Base-by-base conservation (phyloP, 2,888 invertebrate species). In the Drosophila anceps region DNA sequence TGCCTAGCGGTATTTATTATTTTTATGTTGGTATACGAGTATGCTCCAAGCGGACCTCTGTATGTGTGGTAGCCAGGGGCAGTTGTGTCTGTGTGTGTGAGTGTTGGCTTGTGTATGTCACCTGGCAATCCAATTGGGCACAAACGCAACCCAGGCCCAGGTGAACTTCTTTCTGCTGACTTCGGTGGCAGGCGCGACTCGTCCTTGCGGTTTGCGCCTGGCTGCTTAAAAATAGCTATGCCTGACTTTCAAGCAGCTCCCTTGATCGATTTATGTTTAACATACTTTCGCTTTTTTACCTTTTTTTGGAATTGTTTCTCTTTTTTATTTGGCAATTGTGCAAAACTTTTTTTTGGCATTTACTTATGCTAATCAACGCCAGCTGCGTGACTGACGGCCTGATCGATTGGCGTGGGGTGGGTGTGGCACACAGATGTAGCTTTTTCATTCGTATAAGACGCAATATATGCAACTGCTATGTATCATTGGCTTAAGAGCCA, bases 1-100 rank as follows among this genome's bases (percentile, higher is more conserved):
- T 90, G 89, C 89, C 91, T 88, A 90, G 89, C 84, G 76, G 90
- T 83, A 80, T 84, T 85, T 88, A 81, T 87, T 86, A 89, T 87
- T 59, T 39, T 18, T 29, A 39, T 85, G 82, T 73, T 89, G 81
- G 62, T 53, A 24, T 69, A n/a, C n/a, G n/a, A n/a, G n/a, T n/a
- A 62, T 55, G 29, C 50, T 50, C 39, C 44, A 68, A 51, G 65
- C 54, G 43, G 43, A 58, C n/a, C 9, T 51, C 31, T 43, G 37
- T 62, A 18, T 71, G 41, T 48, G 15, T 61, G 64, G 76, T 76
- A 76, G 61, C 51, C 57, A 70, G 60, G 60, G 63, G 46, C 57
- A 61, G 13, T 15, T 44, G 31, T 53, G 1, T 9, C 9, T 44
- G 18, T 15, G 41, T 44, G 51, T 29, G 13, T 31, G 10, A 58